Evolutionary conservation across 2,113 vertebrate genomes (phyloP), one percentile per base, ranked within the genome.

Genomic region (Chloebia gouldiae): DNA sequence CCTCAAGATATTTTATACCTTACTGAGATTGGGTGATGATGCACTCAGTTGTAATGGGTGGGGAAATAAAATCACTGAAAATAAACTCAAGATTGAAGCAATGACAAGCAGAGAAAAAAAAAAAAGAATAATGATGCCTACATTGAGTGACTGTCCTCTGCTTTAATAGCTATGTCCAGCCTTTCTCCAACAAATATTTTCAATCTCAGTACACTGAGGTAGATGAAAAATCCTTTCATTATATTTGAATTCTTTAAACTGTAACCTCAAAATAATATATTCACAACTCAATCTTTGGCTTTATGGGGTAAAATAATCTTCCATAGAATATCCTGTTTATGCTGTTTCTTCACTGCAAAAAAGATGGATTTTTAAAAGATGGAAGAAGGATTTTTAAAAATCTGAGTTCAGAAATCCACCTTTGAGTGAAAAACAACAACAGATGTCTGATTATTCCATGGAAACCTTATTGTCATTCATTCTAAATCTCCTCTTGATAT

Each of bases 371-470:
- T 54, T 65, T 30, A 35, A 44, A 79, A 65, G 25, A 54, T 65
- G 39, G 49, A 79, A 64, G 30, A 53, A n/a, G 61, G 88, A 39
- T 90, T 94, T 94, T 93, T 45, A 65, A 91, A 94, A 92, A 92
- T 44, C 69, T 86, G 72, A 90, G 88, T 83, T 93, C 96, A 95
- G 73, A 90, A 92, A 94, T 77, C 77, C 61, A 61, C 23, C n/a
- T 96, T 96, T 77, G 51, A 91, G 72, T 94, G 69, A 94, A 96
- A 97, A 97, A 95, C 86, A 97, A 84, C 81, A 94, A 77, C 96
- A 97, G 95, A 96, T 97, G 88, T 96, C 90, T 97, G 81, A 96
- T 96, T 92, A 96, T 94, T 96, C 90, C 72, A 81, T 75, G 60
- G 39, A 77, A 96, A 96, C 40, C 88, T 92, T 96, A 91, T 86